Percentiles rank a stretch among this genome's conserved stretches.
Conservation (phyloP, 2,888 invertebrate genomes). For the Uropetala carovei region DNA sequence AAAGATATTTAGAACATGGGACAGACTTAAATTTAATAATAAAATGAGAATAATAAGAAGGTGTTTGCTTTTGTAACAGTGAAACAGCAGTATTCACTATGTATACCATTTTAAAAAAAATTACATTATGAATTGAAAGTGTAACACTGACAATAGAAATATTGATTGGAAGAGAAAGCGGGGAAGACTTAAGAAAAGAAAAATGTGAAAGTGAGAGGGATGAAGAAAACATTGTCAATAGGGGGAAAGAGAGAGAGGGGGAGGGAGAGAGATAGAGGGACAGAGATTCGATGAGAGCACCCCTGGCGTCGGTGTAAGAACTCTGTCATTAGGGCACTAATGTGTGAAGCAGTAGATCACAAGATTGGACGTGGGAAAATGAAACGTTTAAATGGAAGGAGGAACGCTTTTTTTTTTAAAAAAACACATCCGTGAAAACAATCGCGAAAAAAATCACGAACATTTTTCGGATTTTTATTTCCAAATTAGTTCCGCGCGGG, state of each 20-base stretch:
- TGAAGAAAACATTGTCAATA: neutral
- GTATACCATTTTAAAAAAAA: too few species aligned
- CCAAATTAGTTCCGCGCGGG: neutral
- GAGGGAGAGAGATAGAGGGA: neutral
- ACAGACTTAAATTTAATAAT: too few species aligned
- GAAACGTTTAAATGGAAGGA: neutral
- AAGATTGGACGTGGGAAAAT: slow-evolving; percentile 42
- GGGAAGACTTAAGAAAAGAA: neutral
- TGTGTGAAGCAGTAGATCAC: slow-evolving; percentile 37
- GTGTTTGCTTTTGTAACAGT: too few species aligned
- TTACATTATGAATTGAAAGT: too few species aligned
- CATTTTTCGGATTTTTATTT: neutral
- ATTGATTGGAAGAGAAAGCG: too few species aligned
- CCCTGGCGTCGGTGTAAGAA: slow-evolving; percentile 1
- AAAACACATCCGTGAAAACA: neutral
- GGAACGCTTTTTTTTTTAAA: neutral
- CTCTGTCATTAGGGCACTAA: slow-evolving; percentile 9
- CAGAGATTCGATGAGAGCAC: neutral
- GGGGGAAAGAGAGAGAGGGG: neutral
- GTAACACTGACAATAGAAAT: too few species aligned
- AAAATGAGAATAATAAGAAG: too few species aligned
- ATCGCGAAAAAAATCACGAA: slow-evolving; percentile 1
- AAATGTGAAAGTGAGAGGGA: neutral
- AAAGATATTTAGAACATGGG: too few species aligned
- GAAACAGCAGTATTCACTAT: too few species aligned